Evolutionary conservation across 2,113 vertebrate genomes (phyloP), one percentile per base, ranked within the genome.

Genomic region (Rallus limicola): DNA sequence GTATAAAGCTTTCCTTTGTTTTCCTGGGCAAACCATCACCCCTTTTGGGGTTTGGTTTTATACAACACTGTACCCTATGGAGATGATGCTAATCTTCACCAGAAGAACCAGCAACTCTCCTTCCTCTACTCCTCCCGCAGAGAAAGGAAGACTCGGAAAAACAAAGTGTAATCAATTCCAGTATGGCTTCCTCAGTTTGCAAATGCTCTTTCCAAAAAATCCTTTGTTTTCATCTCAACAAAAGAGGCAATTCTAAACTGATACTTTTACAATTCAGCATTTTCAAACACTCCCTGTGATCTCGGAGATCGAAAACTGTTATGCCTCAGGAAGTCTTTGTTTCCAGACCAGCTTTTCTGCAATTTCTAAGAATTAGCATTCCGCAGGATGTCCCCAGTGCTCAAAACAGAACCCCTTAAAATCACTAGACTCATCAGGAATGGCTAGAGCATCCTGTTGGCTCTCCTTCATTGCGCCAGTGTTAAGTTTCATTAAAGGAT

Each of bases 221-320:
- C 23, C 16, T 89, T 82, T 88, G 68, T 88, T 94, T 96, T 75
- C 79, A 81, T 63, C 76, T 90, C 64, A 75, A 38, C 56, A 93
- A 90, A 88, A 79, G 62, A 88, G 86, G 42, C 38, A 62, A 50
- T 83, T 95, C 65, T 58, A 88, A 67, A 90, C 5, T 36, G 24
- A 92, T 81, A 71, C 62, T 88, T 80, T 87, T 48, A 59, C 80
- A 81, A 56, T 29, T 65, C 69, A 33, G 18, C 58, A 53, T 83
- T 96, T 90, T 58, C 64, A 86, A 96, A 86, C n/a, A 34, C 62
- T 69, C 44, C 71, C 65, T 81, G 58, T 68, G 71, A 96, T 92
- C 69, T 78, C 3, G 0, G 88, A 75, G 55, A 90, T 91, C 46
- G 74, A 60, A 90, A 95, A 78, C 29, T 40, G 60, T 67, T 42